Conservation (phyloP, 2,113 vertebrate species). For the Anser cygnoides region DNA sequence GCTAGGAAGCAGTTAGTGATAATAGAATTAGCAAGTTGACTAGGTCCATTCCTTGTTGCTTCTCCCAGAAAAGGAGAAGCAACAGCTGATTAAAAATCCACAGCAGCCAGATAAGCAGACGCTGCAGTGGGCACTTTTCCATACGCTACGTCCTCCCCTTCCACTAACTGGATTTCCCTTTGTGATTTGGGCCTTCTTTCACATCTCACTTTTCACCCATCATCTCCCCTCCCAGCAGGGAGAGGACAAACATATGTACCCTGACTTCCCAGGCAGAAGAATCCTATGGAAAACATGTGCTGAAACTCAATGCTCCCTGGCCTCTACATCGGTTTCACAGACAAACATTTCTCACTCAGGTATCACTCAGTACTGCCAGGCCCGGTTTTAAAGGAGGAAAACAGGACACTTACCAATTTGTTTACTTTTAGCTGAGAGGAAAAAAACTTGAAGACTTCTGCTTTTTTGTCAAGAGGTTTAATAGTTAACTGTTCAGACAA, state of each 20-base stretch:
- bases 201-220: neutral
- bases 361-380: neutral
- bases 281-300: neutral
- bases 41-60: neutral
- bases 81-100: neutral
- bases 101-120: neutral
- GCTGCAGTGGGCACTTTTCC: neutral
- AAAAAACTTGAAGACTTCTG: constrained; percentile 94
- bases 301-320: neutral
- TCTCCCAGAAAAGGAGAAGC: neutral
- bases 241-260: neutral
- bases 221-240: neutral
- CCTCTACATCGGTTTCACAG: neutral
- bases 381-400: neutral
- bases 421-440: constrained; percentile 91
- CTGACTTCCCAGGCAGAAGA: neutral
- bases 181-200: neutral
- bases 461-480: constrained; percentile 92
- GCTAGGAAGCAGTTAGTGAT: neutral
- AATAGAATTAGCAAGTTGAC: neutral
- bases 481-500: constrained; percentile 83
- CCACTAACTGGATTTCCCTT: neutral
- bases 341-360: neutral
- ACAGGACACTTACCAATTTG: constrained; percentile 82
- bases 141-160: rapidly evolving